Evolutionary conservation across 1,140 invertebrate genomes (phyloP).

Genomic region (Spodoptera litura): DNA sequence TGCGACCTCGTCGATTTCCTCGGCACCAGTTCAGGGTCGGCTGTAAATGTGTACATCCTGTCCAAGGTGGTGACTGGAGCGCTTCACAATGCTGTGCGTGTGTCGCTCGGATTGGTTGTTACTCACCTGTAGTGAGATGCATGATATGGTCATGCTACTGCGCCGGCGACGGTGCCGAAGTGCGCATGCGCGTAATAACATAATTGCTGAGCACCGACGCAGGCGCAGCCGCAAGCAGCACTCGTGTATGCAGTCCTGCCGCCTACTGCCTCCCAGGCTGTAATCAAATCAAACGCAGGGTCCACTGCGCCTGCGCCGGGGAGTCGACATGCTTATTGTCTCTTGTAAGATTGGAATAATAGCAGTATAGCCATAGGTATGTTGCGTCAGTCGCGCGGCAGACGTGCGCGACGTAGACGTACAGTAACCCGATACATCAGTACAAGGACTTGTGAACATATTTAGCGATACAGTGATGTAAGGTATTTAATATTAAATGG

Average conservation of each 20-base stretch:
- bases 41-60: not conserved
- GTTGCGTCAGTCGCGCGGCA: too few species aligned
- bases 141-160: not conserved
- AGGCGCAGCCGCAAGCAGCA: constrained; percentile 3
- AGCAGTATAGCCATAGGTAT: too few species aligned
- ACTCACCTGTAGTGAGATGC: not conserved
- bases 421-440: too few species aligned
- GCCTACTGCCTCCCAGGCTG: too few species aligned
- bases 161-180: not conserved
- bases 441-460: too few species aligned
- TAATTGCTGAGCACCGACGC: constrained; percentile 61
- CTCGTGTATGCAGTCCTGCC: too few species aligned
- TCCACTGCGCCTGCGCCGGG: not conserved
- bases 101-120: not conserved
- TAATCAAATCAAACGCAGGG: not conserved
- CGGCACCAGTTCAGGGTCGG: not conserved
- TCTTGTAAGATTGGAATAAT: too few species aligned
- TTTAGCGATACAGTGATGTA: too few species aligned
- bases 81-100: not conserved
- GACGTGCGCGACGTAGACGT: too few species aligned
- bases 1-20: not conserved
- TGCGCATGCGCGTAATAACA: constrained; percentile 51
- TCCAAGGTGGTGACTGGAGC: too few species aligned
- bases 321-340: not conserved
- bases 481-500: too few species aligned